Base-by-base conservation (phyloP, 2,113 vertebrate genomes). In the Alouatta palliata region DNA sequence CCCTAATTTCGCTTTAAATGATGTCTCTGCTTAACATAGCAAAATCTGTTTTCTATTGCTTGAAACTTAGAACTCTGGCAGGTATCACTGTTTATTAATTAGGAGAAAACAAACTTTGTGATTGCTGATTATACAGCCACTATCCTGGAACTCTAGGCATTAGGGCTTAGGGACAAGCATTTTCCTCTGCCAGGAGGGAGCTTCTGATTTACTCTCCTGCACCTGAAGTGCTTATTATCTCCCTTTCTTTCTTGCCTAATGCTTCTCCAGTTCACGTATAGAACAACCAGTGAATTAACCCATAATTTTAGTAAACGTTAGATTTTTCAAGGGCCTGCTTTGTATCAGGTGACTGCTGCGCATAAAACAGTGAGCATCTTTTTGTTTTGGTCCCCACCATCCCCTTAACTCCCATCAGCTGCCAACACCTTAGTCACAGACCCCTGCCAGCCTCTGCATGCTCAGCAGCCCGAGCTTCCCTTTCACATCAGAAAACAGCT, bases 41-140 rank as follows among this genome's bases (percentile, higher is more conserved):
- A 68, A 94, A 93, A 40, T 64, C 19, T 85, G 9, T 27, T 91
- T 96, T 61, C 80, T 90, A 13, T 84, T 89, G 70, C 47, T 79
- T 95, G 43, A 32, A 73, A 23, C 61, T 91, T 25, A 79, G n/a
- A 91, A 87, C 6, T 2, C 75, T 91, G 16, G 23, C 25, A 52
- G 45, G 35, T 32, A 43, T 76, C 3, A 25, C 35, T 87, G 19
- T 76, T n/a, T 84, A 73, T 88, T 73, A 79, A 12, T 87, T 49
- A 32, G 45, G 35, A 66, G 56, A 82, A 93, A 83, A 90, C 37
- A 82, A 45, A 7, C 35, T 2, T 37, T 70, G 37, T 47, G 54
- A 45, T 54, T 71, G 20, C 25, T 49, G 23, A 56, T 45, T 70
- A 30, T 54, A 82, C 85, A 79, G 40, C 61, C 61, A 32, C 61